Percentiles rank a stretch among this genome's conserved stretches.
These are phyloP conservation scores for Sandelia bainsii DNA, from an alignment of 2,797 vertebrate genomes.

Conservation along the genomic window DNA sequence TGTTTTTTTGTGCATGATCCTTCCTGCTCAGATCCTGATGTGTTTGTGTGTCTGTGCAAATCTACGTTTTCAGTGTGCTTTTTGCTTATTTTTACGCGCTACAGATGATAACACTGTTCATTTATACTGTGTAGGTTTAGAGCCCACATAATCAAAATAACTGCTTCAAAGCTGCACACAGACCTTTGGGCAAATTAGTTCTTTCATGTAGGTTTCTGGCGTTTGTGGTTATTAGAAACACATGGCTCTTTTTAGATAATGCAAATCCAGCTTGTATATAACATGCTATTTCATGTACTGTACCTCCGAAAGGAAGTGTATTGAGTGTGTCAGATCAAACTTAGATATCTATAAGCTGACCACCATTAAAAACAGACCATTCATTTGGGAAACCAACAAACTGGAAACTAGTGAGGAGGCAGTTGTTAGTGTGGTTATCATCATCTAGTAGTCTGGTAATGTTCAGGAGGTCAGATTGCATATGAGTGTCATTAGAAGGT, in stretches of 20 bases:
- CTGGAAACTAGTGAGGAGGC: neutral
- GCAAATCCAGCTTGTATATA: constrained; percentile 6
- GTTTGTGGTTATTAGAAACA: constrained; percentile 49
- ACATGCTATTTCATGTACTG: neutral
- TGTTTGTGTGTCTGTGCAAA: constrained; percentile 6
- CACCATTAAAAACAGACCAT: neutral
- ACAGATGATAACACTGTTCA: constrained; percentile 17
- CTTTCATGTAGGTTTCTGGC: constrained; percentile 30
- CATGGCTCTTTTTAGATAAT: constrained; percentile 16
- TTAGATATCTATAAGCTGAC: too few relatives aligned
- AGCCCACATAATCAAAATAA: constrained; percentile 23
- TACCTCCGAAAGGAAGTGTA: neutral
- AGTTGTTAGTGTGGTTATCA: constrained; percentile 39
- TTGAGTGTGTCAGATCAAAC: too few relatives aligned
- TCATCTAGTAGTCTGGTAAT: constrained; percentile 63
- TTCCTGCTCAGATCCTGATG: neutral
- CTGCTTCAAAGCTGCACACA: constrained; percentile 21
- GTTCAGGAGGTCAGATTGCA: constrained; percentile 75
- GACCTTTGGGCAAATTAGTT: constrained; percentile 29
- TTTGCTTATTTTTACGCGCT: constrained; percentile 19
- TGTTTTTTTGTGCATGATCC: constrained; percentile 3
- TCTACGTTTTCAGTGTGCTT: constrained; percentile 10
- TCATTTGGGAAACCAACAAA: constrained; percentile 30
- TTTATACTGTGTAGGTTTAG: constrained; percentile 10
- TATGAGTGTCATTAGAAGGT: constrained; percentile 81